These are phyloP conservation scores for Nannoperca australis DNA, from an alignment of 2,797 vertebrate species.

Conservation along the genomic window DNA sequence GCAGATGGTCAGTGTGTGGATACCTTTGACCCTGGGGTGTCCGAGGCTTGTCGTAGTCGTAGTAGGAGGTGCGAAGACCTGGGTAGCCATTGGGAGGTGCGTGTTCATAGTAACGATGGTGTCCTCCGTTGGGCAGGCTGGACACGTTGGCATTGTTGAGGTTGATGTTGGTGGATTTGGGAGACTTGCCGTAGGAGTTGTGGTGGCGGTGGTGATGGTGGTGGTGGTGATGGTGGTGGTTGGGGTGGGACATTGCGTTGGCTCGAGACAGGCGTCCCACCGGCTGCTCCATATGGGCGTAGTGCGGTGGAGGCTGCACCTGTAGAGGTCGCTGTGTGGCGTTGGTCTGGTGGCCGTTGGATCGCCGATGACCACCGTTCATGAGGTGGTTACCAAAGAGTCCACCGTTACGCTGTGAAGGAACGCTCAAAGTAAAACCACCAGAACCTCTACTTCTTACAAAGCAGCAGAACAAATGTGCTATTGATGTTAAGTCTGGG, in stretches of 20 bases:
- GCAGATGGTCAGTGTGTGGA: conserved; percentile 42
- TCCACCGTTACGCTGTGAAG: conserved; percentile 95
- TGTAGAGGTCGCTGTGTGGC: conserved; percentile 97
- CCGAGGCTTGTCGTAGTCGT: conserved; percentile 89
- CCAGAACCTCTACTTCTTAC: conserved; percentile 11
- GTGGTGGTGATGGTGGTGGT: conserved; percentile 85
- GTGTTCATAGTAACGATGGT: conserved; percentile 89
- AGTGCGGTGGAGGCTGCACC: conserved; percentile 90
- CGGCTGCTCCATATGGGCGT: conserved; percentile 91
- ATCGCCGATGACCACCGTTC: conserved; percentile 92
- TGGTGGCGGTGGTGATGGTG: conserved; percentile 93
- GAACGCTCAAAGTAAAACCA: conserved; percentile 79
- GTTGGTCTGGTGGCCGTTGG: conserved; percentile 95
- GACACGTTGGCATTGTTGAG: conserved; percentile 99
- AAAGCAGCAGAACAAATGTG: conserved; percentile 29
- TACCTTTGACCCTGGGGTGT: conserved; percentile 94
- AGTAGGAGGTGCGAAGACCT: conserved; percentile 81
- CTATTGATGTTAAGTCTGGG: conserved; percentile 76
- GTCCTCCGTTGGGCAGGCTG: conserved; percentile 92
- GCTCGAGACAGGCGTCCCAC: conserved; percentile 86
- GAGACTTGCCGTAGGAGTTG: conserved; percentile 93
- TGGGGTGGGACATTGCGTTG: conserved; percentile 84
- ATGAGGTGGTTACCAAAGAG: conserved; percentile 97
- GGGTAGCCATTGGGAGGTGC: conserved; percentile 88
- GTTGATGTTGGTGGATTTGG: conserved; percentile 98